phyloP scores from a whole-genome alignment of 2,113 vertebrate species.

The Gasterosteus aculeatus region DNA sequence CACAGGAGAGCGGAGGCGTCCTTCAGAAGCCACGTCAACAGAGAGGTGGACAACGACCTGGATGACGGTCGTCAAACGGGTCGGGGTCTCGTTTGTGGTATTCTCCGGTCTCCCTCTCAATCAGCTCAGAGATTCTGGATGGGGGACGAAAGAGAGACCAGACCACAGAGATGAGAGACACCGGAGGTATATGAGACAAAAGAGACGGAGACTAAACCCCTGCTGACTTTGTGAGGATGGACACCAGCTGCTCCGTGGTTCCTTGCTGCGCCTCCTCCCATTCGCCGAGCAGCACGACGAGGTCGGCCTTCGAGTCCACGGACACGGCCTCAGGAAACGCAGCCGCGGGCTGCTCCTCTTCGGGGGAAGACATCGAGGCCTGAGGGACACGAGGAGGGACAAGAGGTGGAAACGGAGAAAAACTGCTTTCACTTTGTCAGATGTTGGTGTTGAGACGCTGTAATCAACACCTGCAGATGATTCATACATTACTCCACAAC shows the following conservation, averaged over 20 bases:
- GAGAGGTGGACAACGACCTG: conserved; percentile 77
- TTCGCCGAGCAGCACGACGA: conserved; percentile 89
- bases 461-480: no score
- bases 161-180: neutral
- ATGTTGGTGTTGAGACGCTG: no score
- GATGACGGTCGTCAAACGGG: conserved; percentile 96
- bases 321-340: conserved; percentile 75
- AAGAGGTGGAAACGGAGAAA: neutral
- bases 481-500: no score
- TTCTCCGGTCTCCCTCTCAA: conserved; percentile 92
- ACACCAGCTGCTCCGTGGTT: conserved; percentile 88
- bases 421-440: no score
- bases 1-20: no score
- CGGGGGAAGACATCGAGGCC: conserved; percentile 47
- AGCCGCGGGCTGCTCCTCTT: neutral
- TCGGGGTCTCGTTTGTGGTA: conserved; percentile 95
- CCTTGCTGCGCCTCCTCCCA: conserved; percentile 91
- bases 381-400: neutral
- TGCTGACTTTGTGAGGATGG: conserved; percentile 89
- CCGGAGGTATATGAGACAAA: neutral
- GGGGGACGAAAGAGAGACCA: conserved; percentile 6
- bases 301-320: conserved; percentile 91
- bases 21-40: no score
- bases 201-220: neutral
- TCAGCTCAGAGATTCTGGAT: conserved; percentile 92